Base-by-base conservation (phyloP, 2,113 vertebrate species). In the Lasiurus cinereus region DNA sequence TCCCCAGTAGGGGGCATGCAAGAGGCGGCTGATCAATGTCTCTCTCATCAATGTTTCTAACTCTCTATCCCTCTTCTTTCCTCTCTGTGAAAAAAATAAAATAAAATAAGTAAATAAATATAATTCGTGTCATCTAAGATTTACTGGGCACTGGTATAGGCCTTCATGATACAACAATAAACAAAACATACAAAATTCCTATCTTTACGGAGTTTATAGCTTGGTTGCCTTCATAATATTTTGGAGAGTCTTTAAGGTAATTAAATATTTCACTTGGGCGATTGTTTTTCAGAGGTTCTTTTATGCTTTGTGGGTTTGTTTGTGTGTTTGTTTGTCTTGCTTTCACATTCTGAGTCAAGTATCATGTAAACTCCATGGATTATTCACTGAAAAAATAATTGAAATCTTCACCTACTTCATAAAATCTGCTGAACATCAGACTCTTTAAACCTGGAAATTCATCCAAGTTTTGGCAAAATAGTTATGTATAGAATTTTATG, bases 301-400 rank as follows among this genome's bases (percentile, higher is more conserved):
- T 83, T n/a, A 16, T 18, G 0, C 64, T 89, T 88, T 24, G 21
- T 48, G 59, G 59, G 19, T n/a, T 84, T 64, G 27, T 90, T 82
- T 39, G 7, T 83, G n/a, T n/a, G n/a, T n/a, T 88, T 54, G 12
- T 52, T 52, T n/a, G 31, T 18, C 64, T 73, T 64, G 8, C 48
- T 74, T 74, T 79, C 16, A 52, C 8, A 76, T 87, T 93, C 70
- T 90, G 2, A 69, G n/a, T 69, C 24, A 94, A 54, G 0, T 87
- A 52, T 66, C 29, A 56, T 31, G 12, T 10, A 66, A 72, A 19
- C 36, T 70, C 56, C 29, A 0, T 72, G 1, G 11, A 48, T 77
- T 78, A 8, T 85, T 79, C 62, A 88, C 31, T 79, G n/a, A 52
- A 92, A 93, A 64, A 8, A 85, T 11, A 3, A 91, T n/a, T 83